Base-by-base conservation (phyloP, 2,888 invertebrate species). In the Metopia argyrocephala region DNA sequence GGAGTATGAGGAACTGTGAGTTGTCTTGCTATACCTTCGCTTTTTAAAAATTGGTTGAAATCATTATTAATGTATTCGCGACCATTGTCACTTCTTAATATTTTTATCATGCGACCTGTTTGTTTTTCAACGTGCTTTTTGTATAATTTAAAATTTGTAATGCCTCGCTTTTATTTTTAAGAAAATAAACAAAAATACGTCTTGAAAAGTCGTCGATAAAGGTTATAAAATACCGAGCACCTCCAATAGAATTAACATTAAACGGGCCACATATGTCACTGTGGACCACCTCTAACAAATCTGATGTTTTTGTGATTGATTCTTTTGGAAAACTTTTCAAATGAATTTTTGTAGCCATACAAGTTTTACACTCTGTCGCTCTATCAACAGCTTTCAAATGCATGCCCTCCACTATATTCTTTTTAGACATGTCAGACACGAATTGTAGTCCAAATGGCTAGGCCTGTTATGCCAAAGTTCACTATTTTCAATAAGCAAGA, bases 1-100 rank as follows among this genome's bases (percentile, higher is more conserved):
- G 83, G n/a, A n/a, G n/a, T 84, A 23, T 84, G 70, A n/a, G 75
- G 69, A 1, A 82, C 79, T 2, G 83, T 82, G 18, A 84, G 28
- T 48, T 85, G 79, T 12, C 80, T 46, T 28, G 27, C 31, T 48
- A 84, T 84, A 6, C 84, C 84, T 57, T 78, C 59, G 9, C 78
- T 57, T 0, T 66, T 28, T 12, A 83, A 62, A 76, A 69, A 83
- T 54, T 20, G 54, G 7, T 79, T 50, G 38, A 84, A 84, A 9
- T 71, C 59, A 2, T 25, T 64, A 18, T 54, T 73, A 4, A 61
- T 48, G 28, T 64, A 78, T 57, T 59, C 56, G 48, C 48, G 28
- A 12, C 48, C 48, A 25, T 70, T 75, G 31, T 71, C 76, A 25
- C 76, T 76, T 4, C 64, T 48, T 5, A 64, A n/a, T 27, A 48